Evolutionary conservation across 2,113 vertebrate genomes (phyloP), one percentile per base, ranked within the genome.

Genomic region (Chaetodon auriga): DNA sequence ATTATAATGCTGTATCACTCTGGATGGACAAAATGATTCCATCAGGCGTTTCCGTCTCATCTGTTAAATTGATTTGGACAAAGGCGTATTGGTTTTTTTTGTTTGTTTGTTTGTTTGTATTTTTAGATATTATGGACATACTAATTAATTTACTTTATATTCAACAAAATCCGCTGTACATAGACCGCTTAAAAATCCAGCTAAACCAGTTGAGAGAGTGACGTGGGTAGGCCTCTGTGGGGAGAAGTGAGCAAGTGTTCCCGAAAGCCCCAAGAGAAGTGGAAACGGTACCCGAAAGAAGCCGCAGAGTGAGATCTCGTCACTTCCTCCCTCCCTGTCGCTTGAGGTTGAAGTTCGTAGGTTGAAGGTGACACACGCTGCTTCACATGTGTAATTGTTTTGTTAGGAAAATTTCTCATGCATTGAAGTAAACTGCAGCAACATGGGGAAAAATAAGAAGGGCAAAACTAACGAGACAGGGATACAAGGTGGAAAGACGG

Each of bases 371-470:
- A 18, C 0, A 10, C 8, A 62, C 18, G 57, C 45, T 70, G 23
- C 6, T 15, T 41, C 71, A 68, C 93, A 68, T 77, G 89, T 84
- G 76, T 62, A 51, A 0, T 57, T 75, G 45, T 68, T 70, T 58
- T 68, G 23, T 69, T 68, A 13, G 14, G 19, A 23, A 16, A 0
- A 1, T 9, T 46, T 46, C 25, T n/a, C 4, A 48, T 75, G 16
- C 0, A 0, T 5, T 64, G 0, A 38, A 14, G 1, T 60, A 75
- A 70, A 60, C 18, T 4, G 4, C 1, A 21, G 18, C 25, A 78
- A 21, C 18, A 94, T 94, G 94, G 93, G 83, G 23, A 95, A 92
- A 78, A 88, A 70, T 35, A 93, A 82, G 35, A 92, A 82, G 30
- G 78, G 68, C 10, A 90, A 90, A 84, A 11, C 10, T 0, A 55